Conservation (phyloP, 2,113 vertebrate genomes). For the Microcebus ravelobensis region DNA sequence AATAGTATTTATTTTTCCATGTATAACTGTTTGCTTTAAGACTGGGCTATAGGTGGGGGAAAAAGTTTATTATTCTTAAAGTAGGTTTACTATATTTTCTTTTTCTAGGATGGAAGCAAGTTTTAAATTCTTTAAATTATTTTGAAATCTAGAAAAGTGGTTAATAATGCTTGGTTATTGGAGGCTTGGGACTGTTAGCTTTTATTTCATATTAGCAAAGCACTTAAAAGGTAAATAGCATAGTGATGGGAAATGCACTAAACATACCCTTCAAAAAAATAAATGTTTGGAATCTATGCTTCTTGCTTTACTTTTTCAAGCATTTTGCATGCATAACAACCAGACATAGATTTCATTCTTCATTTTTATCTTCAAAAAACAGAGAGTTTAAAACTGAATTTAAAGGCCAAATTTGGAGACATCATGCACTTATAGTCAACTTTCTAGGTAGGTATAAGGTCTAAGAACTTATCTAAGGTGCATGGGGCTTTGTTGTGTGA, state of each 20-base stretch:
- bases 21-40: not conserved
- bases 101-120: not conserved
- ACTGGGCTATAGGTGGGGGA: not conserved
- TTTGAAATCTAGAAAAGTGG: slow-evolving; percentile 14
- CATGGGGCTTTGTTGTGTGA: not conserved
- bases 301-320: not conserved
- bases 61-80: not conserved
- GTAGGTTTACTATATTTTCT: not conserved
- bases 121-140: slow-evolving; percentile 25
- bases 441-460: slow-evolving; percentile 24
- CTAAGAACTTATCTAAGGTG: not conserved
- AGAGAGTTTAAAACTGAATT: slow-evolving; percentile 14
- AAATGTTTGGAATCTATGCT: not conserved
- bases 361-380: not conserved
- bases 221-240: not conserved
- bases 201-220: slow-evolving; percentile 8
- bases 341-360: not conserved
- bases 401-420: slow-evolving; percentile 26
- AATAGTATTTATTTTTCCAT: not conserved
- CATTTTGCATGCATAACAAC: not conserved
- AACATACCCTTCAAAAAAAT: not conserved
- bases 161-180: not conserved
- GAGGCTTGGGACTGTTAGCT: not conserved
- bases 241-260: not conserved
- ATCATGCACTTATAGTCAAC: not conserved